Percentiles rank a stretch among this genome's conserved stretches.
Evolutionary conservation across 2,113 vertebrate genomes (phyloP).

Genomic region (Ptilonorhynchus violaceus): DNA sequence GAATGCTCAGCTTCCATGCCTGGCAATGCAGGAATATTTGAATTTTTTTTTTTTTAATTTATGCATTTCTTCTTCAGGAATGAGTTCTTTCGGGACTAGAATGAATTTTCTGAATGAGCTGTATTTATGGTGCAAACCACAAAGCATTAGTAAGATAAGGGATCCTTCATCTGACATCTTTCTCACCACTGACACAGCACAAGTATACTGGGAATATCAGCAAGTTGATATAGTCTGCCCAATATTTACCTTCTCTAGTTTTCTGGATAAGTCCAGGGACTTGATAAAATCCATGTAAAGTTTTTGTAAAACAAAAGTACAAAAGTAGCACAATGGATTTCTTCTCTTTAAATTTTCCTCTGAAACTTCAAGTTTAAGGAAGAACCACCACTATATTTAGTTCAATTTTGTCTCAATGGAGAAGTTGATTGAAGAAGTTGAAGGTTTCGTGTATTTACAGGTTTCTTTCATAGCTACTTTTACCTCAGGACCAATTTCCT

Average conservation of each 20-base stretch:
- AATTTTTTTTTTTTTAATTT: not conserved
- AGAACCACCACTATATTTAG: not conserved
- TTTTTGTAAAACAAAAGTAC: not conserved
- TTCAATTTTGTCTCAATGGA: not conserved
- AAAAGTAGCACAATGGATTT: not conserved
- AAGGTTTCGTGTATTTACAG: not conserved
- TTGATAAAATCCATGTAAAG: not conserved
- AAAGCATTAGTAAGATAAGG: not conserved
- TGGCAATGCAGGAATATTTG: not conserved
- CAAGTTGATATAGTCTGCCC: not conserved
- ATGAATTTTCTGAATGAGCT: not conserved
- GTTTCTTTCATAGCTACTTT: not conserved
- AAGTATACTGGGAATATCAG: not conserved
- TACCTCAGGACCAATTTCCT: not conserved
- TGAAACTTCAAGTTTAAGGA: not conserved
- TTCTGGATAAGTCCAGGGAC: not conserved
- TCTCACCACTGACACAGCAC: not conserved
- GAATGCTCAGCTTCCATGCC: not conserved
- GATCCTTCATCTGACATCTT: not conserved
- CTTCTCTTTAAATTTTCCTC: not conserved
- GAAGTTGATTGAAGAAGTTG: not conserved
- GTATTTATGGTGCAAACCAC: not conserved
- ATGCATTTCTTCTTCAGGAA: not conserved
- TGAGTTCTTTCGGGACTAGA: not conserved
- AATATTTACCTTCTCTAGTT: not conserved